Conservation (phyloP, 2,797 vertebrate genomes). For the Pelodytes ibericus region DNA sequence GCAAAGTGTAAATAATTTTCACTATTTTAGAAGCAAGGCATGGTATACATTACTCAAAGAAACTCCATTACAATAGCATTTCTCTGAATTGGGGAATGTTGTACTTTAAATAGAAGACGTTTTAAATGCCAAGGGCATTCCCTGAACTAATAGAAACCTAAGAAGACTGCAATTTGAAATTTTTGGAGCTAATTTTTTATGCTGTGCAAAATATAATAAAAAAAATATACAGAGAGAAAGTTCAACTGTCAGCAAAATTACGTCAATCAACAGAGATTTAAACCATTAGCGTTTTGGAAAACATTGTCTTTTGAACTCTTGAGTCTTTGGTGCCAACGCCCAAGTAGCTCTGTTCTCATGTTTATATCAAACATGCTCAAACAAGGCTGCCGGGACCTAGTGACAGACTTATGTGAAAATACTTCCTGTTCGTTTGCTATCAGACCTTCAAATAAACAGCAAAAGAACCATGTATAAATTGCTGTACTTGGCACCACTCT, state of each 20-base stretch:
- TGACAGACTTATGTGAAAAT: slow-evolving; percentile 15
- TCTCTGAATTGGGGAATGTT: background rate
- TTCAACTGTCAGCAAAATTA: background rate
- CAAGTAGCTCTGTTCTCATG: slow-evolving; percentile 18
- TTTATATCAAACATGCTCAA: slow-evolving; percentile 17
- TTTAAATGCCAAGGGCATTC: background rate
- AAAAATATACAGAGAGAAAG: background rate
- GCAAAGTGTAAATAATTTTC: too few species aligned
- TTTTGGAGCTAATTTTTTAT: too few species aligned
- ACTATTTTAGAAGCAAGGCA: too few species aligned
- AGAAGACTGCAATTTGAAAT: background rate
- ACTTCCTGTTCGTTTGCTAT: slow-evolving; percentile 40
- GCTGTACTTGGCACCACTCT: background rate
- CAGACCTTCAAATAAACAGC: slow-evolving; percentile 17
- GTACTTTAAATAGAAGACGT: too few species aligned
- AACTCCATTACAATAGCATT: background rate
- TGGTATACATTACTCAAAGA: background rate
- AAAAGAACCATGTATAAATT: background rate
- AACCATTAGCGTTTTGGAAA: background rate
- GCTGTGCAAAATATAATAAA: too few species aligned
- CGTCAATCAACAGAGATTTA: background rate
- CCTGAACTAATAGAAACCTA: background rate
- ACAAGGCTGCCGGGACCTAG: slow-evolving; percentile 1
- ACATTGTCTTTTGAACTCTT: slow-evolving; percentile 17
- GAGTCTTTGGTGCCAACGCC: slow-evolving; percentile 29